phyloP scores from a whole-genome alignment of 1,140 invertebrate genomes.

The Sitodiplosis mosellana region DNA sequence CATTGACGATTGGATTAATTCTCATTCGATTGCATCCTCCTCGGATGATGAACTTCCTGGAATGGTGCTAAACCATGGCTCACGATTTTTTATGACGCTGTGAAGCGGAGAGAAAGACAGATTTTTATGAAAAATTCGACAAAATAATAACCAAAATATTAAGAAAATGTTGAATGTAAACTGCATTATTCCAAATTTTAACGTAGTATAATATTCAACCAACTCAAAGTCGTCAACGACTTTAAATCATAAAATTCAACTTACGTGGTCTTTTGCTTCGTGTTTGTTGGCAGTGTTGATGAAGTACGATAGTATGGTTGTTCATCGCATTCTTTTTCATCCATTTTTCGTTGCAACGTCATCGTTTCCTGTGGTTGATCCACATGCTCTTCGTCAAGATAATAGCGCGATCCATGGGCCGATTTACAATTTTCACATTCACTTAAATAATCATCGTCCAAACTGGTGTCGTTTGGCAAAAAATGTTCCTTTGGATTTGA shows the following conservation, averaged over 20 bases:
- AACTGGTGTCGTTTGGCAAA: conserved; percentile 29
- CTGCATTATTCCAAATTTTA: too few relatives aligned
- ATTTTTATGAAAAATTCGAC: not conserved
- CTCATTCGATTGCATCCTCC: conserved; percentile 26
- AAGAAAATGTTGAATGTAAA: too few relatives aligned
- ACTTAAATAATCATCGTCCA: conserved; percentile 53
- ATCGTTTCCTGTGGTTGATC: conserved; percentile 44
- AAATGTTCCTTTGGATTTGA: conserved; percentile 24
- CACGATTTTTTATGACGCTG: conserved; percentile 33
- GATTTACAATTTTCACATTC: conserved; percentile 71
- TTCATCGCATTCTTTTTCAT: conserved; percentile 23
- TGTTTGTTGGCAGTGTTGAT: conserved; percentile 45
- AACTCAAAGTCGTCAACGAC: conserved; percentile 5
- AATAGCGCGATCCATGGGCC: conserved; percentile 42
- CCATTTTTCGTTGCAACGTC: conserved; percentile 45
- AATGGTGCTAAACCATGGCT: conserved; percentile 45
- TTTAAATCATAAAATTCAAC: conserved; percentile 2
- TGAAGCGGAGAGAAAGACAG: conserved; percentile 1
- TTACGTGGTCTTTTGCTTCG: conserved; percentile 38
- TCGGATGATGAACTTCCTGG: conserved; percentile 32
- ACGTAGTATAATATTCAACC: too few relatives aligned
- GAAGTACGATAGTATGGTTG: conserved; percentile 43
- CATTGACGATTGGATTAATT: conserved; percentile 22
- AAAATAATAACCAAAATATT: too few relatives aligned
- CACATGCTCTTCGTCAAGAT: conserved; percentile 37